These are phyloP conservation scores for Bradynema listronoti DNA, from an alignment of 1,140 invertebrate genomes.

Conservation along the genomic window DNA sequence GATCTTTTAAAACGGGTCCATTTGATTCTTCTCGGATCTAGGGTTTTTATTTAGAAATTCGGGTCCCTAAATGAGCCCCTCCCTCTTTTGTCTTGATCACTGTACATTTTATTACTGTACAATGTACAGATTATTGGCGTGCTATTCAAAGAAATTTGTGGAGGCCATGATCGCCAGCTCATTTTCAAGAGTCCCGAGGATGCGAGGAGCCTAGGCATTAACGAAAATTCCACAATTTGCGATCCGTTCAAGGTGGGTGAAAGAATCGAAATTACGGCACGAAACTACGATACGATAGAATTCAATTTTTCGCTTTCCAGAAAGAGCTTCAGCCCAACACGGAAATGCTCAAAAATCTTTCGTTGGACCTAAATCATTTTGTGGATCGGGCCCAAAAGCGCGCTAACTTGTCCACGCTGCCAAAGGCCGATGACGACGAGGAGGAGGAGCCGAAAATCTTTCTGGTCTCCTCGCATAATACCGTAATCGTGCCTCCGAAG, in stretches of 20 bases:
- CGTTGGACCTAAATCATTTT: constrained; percentile 34
- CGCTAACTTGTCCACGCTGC: background rate
- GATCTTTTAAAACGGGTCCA: no score
- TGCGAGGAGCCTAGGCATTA: constrained; percentile 46
- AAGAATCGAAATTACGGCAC: background rate
- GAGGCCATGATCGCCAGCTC: constrained; percentile 38
- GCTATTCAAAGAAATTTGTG: constrained; percentile 51
- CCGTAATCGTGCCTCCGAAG: no score
- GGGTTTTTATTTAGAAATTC: no score
- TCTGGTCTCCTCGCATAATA: no score
- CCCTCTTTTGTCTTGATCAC: background rate
- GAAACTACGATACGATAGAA: background rate
- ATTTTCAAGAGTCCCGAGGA: constrained; percentile 52
- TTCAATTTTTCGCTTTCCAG: constrained; percentile 20
- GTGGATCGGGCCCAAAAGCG: background rate
- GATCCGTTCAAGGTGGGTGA: constrained; percentile 52
- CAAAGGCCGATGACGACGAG: constrained; percentile 1
- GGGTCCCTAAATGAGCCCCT: background rate
- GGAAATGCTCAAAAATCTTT: constrained; percentile 34
- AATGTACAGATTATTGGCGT: constrained; percentile 41
- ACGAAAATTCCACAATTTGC: constrained; percentile 49
- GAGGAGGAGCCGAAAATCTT: no score
- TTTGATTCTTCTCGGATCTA: no score
- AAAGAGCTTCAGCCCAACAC: constrained; percentile 46
- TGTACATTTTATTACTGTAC: background rate